Conservation (phyloP, 1,140 invertebrate genomes). For the Sminthurides bifidus region DNA sequence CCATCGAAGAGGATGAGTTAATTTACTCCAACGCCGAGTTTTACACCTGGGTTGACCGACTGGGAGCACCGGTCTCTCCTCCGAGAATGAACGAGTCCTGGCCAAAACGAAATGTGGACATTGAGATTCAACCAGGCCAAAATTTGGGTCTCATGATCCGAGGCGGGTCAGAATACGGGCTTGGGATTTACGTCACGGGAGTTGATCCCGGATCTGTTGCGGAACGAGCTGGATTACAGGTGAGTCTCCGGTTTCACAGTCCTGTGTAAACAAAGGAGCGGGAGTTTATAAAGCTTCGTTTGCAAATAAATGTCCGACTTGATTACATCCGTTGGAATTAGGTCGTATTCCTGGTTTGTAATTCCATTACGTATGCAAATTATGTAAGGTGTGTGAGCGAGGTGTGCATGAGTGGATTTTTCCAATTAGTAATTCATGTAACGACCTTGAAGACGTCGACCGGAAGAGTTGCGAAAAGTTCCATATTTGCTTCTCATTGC, state of each 20-base stretch:
- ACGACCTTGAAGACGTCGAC: too few relatives aligned
- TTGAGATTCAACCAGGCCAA: constrained; percentile 66
- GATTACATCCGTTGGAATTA: too few relatives aligned
- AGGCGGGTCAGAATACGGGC: constrained; percentile 82
- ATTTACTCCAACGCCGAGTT: constrained; percentile 1
- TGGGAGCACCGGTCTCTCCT: constrained; percentile 16
- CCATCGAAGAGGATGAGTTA: not conserved
- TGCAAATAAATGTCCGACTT: too few relatives aligned
- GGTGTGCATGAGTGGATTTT: too few relatives aligned
- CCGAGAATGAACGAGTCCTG: constrained; percentile 16
- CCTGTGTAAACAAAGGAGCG: too few relatives aligned
- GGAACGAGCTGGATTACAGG: constrained; percentile 62
- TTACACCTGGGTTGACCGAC: constrained; percentile 26
- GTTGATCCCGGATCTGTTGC: constrained; percentile 85
- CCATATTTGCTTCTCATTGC: too few relatives aligned
- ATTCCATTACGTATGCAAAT: too few relatives aligned
- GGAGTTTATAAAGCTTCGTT: too few relatives aligned
- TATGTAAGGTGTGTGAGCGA: too few relatives aligned
- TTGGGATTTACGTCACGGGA: constrained; percentile 89
- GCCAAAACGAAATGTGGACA: constrained; percentile 35
- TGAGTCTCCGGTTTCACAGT: not conserved
- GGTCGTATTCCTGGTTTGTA: too few relatives aligned
- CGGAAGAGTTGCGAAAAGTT: too few relatives aligned
- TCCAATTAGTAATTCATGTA: too few relatives aligned
- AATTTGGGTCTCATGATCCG: constrained; percentile 85